Percentiles rank a stretch among this genome's conserved stretches.
phyloP scores from a whole-genome alignment of 2,797 vertebrate genomes.

The Melopsittacus undulatus region DNA sequence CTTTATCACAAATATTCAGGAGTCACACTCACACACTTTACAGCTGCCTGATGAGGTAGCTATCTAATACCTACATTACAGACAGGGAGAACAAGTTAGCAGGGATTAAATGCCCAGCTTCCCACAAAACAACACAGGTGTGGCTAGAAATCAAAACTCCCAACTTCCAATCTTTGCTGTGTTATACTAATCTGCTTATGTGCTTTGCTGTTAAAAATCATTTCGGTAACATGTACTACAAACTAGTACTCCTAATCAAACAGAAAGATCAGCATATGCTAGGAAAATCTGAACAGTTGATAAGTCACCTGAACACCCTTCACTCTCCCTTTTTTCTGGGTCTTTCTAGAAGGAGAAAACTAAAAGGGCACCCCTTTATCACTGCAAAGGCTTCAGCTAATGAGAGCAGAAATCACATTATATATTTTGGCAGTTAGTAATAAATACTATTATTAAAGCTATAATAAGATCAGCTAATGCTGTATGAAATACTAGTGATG shows the following conservation, averaged over 20 bases:
- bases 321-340: neutral
- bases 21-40: neutral
- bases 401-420: conserved; percentile 1
- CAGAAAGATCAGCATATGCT: neutral
- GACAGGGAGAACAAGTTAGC: conserved; percentile 21
- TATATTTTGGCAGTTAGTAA: conserved; percentile 47
- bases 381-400: conserved; percentile 42
- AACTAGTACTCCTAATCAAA: neutral
- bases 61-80: neutral
- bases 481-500: conserved; percentile 52
- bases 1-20: conserved; percentile 24
- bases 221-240: neutral
- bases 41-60: neutral
- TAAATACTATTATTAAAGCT: conserved; percentile 56
- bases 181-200: conserved; percentile 7
- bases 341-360: neutral
- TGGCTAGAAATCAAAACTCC: conserved; percentile 13
- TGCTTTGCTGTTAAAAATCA: neutral
- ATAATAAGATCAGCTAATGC: conserved; percentile 55
- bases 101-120: conserved; percentile 34
- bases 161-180: neutral
- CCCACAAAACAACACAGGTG: conserved; percentile 3
- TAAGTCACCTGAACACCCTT: neutral
- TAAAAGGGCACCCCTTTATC: conserved; percentile 13
- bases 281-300: neutral